phyloP scores from a whole-genome alignment of 1,140 invertebrate genomes.

The Tachypleus tridentatus region DNA sequence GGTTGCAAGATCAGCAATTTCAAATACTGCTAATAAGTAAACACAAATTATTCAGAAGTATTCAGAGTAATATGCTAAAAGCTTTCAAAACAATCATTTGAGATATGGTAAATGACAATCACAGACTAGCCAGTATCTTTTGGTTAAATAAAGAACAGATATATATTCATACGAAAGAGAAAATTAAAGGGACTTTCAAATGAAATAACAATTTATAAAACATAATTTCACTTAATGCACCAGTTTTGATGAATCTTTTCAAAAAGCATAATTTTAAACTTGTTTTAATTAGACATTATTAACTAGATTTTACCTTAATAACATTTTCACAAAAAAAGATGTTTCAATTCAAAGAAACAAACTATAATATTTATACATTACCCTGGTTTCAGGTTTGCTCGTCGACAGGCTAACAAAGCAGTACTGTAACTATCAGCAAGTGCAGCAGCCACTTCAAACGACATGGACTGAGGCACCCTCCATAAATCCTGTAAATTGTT shows the following conservation, averaged over 20 bases:
- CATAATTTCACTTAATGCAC: not conserved
- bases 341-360: slow-evolving; percentile 1
- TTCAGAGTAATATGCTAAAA: no score
- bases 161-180: no score
- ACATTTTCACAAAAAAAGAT: no score
- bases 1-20: no score
- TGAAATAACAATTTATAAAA: no score
- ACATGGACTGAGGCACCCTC: slow-evolving; percentile 38
- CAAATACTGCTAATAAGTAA: no score
- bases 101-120: no score
- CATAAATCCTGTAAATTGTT: slow-evolving; percentile 41
- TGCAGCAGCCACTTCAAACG: slow-evolving; percentile 38
- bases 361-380: slow-evolving; percentile 8
- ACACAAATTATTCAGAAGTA: no score
- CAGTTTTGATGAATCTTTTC: not conserved
- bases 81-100: no score
- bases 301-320: not conserved
- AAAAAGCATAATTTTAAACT: not conserved
- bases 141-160: no score
- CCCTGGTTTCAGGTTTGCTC: slow-evolving; percentile 39
- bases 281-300: not conserved
- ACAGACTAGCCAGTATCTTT: no score
- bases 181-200: no score
- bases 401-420: slow-evolving; percentile 41
- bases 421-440: slow-evolving; percentile 46